Base-by-base conservation (phyloP, 2,113 vertebrate genomes). In the Petrocephalus zakoni region DNA sequence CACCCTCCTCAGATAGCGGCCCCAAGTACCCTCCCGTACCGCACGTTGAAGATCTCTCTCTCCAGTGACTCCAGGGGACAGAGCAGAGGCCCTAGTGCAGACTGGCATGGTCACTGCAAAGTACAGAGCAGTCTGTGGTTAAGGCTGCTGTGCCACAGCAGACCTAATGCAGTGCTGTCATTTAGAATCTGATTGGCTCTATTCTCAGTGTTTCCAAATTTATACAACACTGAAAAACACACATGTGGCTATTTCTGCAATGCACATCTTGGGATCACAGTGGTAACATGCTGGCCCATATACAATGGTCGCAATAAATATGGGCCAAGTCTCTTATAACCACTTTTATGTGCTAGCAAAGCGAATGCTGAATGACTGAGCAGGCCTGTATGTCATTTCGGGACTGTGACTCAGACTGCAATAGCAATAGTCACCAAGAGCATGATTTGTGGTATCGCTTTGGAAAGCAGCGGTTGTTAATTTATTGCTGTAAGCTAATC, bases 81-180 rank as follows among this genome's bases (percentile, higher is more conserved):
- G 89, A 37, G 2, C n/a, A 47, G 5, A 51, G 87, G 47, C n/a
- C 47, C 29, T 47, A 4, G 1, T 37, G 64, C 61, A 34, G 13
- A 75, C 29, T 75, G 4, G 87, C 56, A 64, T 47, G 25, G 47
- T 78, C 49, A 55, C 51, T 88, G 78, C 17, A 25, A 11, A 51
- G 49, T 46, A 49, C 17, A n/a, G 42, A 52, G 49, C 47, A 84
- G 13, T 51, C 46, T 52, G 47, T 47, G 47, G 61, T 51, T 53
- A 49, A 68, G 9, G 25, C 47, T 75, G 10, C 87, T 51, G 49
- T 75, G 47, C 51, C 87, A 87, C 87, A 87, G 64, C 64, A 87
- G 87, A 87, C 46, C 52, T 13, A 47, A 61, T 87, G 86, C 42
- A 87, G 49, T 72, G 34, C 68, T 83, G 81, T 82, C 78, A 46